Evolutionary conservation across 2,888 invertebrate species (phyloP).

Genomic region (Theretra japonica): DNA sequence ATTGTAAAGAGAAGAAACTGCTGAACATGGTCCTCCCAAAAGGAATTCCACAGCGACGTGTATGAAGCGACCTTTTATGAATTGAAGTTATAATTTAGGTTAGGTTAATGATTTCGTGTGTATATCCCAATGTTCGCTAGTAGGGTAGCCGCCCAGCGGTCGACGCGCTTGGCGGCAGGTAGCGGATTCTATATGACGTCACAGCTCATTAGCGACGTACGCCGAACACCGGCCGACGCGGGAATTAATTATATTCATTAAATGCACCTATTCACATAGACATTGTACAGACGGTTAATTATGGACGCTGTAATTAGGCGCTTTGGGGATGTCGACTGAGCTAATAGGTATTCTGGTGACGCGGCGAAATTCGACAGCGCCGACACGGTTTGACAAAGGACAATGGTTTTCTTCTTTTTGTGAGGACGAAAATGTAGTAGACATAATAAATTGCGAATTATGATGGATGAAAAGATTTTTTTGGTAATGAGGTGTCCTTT

Average conservation of each 20-base stretch:
- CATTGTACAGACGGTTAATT: conserved; percentile 18
- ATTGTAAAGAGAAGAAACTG: too few relatives aligned
- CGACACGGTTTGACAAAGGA: neutral
- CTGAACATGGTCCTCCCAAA: too few relatives aligned
- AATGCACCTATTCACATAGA: conserved; percentile 4
- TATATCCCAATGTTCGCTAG: neutral
- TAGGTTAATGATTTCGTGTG: neutral
- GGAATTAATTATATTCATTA: conserved; percentile 42
- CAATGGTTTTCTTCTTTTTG: neutral
- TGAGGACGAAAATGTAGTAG: neutral
- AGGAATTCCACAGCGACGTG: too few relatives aligned
- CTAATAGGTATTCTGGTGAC: conserved; percentile 7
- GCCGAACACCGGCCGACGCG: conserved; percentile 27
- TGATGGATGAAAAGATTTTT: neutral
- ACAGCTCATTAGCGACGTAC: conserved; percentile 43
- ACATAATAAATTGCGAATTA: neutral
- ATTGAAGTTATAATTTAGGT: too few relatives aligned
- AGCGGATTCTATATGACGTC: conserved; percentile 23
- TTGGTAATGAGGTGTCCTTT: neutral
- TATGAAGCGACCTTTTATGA: too few relatives aligned
- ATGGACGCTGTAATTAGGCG: conserved; percentile 17
- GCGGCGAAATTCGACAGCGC: neutral
- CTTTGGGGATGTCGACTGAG: neutral
- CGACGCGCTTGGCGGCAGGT: conserved; percentile 12
- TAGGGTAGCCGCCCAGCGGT: neutral